A percentile compares a stretch with the other conserved stretches of the same genome.
Evolutionary conservation across 2,888 invertebrate species (phyloP).

Genomic region (Agelastica alni): DNA sequence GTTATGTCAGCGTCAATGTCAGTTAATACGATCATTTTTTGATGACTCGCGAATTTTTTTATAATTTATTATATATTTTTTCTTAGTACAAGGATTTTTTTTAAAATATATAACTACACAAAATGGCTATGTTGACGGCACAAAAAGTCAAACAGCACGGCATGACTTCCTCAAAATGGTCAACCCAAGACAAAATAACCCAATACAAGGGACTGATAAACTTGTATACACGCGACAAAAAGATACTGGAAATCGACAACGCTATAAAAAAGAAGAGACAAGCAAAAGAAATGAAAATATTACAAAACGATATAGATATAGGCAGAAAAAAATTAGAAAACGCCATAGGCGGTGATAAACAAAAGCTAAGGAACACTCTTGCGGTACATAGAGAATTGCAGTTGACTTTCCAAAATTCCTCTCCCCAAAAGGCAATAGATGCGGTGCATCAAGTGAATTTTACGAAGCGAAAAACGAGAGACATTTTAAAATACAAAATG

Average conservation of each 20-base stretch:
- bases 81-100: constrained; percentile 17
- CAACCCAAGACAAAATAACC: constrained; percentile 67
- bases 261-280: constrained; percentile 58
- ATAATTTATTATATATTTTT: constrained; percentile 3
- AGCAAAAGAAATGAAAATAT: constrained; percentile 61
- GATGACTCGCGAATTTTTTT: too few relatives aligned
- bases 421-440: constrained; percentile 58
- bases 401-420: constrained; percentile 60
- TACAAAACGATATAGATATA: constrained; percentile 62
- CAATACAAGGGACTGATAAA: constrained; percentile 70
- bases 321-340: constrained; percentile 64
- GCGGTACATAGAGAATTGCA: constrained; percentile 64
- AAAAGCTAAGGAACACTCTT: constrained; percentile 63
- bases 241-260: constrained; percentile 64
- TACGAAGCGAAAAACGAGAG: constrained; percentile 65
- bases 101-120: constrained; percentile 36
- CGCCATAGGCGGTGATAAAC: constrained; percentile 64
- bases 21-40: neutral
- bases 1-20: neutral
- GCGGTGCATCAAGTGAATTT: constrained; percentile 67
- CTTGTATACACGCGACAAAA: constrained; percentile 66
- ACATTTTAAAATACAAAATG: constrained; percentile 64
- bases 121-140: constrained; percentile 59
- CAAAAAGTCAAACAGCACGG: constrained; percentile 66
- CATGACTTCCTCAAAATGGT: constrained; percentile 68